phyloP scores from a whole-genome alignment of 2,797 vertebrate species.

The Macrochelys suwanniensis region DNA sequence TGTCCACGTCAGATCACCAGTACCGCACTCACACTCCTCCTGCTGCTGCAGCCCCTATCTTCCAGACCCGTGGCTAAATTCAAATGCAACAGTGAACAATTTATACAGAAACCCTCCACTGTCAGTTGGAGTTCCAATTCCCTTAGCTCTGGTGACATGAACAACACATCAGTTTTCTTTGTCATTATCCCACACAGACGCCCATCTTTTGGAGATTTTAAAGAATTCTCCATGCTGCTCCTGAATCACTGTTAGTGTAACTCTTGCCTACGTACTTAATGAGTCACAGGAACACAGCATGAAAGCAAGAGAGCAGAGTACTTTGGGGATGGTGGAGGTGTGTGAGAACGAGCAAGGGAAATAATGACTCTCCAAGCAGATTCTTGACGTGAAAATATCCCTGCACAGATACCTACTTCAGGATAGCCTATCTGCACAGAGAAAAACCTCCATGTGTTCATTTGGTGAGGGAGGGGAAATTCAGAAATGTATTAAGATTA shows the following conservation, averaged over 20 bases:
- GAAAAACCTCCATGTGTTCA: not conserved
- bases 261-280: not conserved
- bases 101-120: not conserved
- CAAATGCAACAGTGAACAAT: not conserved
- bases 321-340: not conserved
- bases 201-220: not conserved
- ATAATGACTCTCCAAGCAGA: not conserved
- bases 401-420: not conserved
- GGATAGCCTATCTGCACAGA: not conserved
- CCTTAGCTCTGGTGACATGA: accelerated
- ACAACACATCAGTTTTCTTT: not conserved
- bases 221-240: not conserved
- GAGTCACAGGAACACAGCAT: conserved; percentile 14
- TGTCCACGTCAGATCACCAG: not conserved
- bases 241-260: conserved; percentile 42
- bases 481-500: not conserved
- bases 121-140: not conserved
- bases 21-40: accelerated
- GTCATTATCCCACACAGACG: not conserved
- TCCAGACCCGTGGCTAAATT: not conserved
- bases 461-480: not conserved
- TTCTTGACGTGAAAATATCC: not conserved
- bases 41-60: not conserved
- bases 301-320: not conserved
- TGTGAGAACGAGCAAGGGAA: not conserved